A percentile compares a stretch with the other conserved stretches of the same genome.
Conservation (phyloP, 2,113 vertebrate species). For the Nematolebias whitei region DNA sequence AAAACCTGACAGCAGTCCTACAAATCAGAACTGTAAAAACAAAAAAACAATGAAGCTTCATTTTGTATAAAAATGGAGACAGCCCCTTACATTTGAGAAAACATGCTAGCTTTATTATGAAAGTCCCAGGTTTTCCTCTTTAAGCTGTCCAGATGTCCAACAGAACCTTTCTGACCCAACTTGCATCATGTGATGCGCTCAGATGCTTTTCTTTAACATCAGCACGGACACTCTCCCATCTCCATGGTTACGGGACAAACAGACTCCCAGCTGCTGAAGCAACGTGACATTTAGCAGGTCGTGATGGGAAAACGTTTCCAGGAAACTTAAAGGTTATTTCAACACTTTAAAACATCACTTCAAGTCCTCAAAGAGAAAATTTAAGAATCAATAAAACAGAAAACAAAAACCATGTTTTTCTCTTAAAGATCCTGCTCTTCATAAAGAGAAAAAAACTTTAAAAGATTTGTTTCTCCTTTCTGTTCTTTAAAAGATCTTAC, state of each 20-base stretch:
- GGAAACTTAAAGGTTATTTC: background rate
- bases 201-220: background rate
- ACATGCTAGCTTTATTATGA: no score
- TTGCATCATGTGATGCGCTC: background rate
- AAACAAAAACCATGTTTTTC: background rate
- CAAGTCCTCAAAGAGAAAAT: background rate
- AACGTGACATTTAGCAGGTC: constrained; percentile 4
- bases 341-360: background rate
- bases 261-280: background rate
- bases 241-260: constrained; percentile 27
- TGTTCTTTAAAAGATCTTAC: no score
- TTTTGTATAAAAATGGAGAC: background rate
- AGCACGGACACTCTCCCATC: constrained; percentile 5
- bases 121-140: background rate
- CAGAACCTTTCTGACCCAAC: background rate
- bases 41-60: background rate
- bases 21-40: no score
- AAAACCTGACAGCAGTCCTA: no score
- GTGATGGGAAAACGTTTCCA: background rate
- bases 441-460: no score
- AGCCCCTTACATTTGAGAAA: no score
- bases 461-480: no score
- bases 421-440: background rate
- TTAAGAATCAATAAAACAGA: background rate
- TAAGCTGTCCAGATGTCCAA: no score